Conservation (phyloP, 2,113 vertebrate species). For the Hyperopisus bebe region DNA sequence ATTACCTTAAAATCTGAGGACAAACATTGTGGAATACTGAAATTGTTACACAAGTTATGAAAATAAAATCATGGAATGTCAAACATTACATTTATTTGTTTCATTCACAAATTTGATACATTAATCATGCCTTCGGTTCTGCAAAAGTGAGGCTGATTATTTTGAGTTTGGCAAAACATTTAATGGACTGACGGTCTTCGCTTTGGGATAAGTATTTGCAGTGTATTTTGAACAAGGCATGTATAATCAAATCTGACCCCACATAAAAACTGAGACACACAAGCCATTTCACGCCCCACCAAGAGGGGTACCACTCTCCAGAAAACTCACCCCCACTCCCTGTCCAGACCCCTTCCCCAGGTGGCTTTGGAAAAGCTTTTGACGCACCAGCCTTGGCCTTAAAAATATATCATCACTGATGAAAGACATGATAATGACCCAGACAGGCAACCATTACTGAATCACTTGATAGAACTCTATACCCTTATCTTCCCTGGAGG, state of each 20-base stretch:
- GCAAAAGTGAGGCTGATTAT: neutral
- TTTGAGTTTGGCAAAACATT: neutral
- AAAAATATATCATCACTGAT: neutral
- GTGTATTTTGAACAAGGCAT: neutral
- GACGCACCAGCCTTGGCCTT: neutral
- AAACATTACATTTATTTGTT: neutral
- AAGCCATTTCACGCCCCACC: conserved; percentile 6
- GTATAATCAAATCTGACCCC: neutral
- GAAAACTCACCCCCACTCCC: neutral
- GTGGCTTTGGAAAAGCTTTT: neutral
- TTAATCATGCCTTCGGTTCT: neutral
- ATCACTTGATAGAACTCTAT: conserved; percentile 28
- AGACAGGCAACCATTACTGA: conserved; percentile 26
- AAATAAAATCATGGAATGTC: neutral
- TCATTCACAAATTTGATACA: neutral
- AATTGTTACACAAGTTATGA: neutral
- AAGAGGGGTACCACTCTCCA: neutral
- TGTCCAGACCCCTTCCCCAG: neutral
- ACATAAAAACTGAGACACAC: neutral
- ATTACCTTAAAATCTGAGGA: conserved; percentile 48
- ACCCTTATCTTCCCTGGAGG: conserved; percentile 35
- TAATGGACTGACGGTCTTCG: neutral
- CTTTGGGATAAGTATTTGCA: neutral
- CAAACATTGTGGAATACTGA: conserved; percentile 30
- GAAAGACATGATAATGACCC: neutral